phyloP scores from a whole-genome alignment of 2,797 vertebrate genomes.

The Pyrocephalus nanus region DNA sequence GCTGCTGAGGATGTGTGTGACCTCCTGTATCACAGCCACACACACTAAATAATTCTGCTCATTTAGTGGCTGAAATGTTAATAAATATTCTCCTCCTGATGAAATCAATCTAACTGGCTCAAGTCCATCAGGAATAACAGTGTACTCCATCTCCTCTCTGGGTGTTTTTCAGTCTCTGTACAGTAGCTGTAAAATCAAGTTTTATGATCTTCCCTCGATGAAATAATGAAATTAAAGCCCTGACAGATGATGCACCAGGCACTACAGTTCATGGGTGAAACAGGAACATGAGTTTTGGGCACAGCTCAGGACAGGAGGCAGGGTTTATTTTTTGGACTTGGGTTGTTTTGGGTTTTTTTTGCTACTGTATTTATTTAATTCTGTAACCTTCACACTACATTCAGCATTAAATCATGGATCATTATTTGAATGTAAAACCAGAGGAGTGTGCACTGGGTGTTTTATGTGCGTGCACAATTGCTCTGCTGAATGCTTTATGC shows the following conservation, averaged over 20 bases:
- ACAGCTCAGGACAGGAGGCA: not conserved
- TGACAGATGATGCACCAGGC: rapidly evolving
- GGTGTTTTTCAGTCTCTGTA: not conserved
- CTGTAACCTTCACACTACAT: not conserved
- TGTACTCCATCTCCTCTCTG: not conserved
- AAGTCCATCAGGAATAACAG: not conserved
- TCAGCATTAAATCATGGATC: not conserved
- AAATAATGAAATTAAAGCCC: constrained; percentile 30
- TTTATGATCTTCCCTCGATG: not conserved
- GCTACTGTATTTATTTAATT: not conserved
- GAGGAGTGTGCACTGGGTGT: not conserved
- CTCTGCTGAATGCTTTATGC: not conserved
- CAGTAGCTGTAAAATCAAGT: not conserved
- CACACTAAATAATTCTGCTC: not conserved
- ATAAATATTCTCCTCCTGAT: not conserved
- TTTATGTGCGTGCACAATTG: not conserved
- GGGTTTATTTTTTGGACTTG: not conserved
- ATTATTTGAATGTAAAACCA: not conserved
- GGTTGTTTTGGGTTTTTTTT: not conserved
- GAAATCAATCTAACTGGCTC: not conserved
- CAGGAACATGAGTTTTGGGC: not conserved
- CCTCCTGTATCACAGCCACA: rapidly evolving
- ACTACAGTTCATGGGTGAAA: constrained; percentile 1
- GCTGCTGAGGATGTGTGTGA: rapidly evolving
- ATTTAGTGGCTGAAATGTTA: not conserved